These are phyloP conservation scores for Rousettus leschenaultii DNA, from an alignment of 2,113 vertebrate genomes.

Conservation along the genomic window DNA sequence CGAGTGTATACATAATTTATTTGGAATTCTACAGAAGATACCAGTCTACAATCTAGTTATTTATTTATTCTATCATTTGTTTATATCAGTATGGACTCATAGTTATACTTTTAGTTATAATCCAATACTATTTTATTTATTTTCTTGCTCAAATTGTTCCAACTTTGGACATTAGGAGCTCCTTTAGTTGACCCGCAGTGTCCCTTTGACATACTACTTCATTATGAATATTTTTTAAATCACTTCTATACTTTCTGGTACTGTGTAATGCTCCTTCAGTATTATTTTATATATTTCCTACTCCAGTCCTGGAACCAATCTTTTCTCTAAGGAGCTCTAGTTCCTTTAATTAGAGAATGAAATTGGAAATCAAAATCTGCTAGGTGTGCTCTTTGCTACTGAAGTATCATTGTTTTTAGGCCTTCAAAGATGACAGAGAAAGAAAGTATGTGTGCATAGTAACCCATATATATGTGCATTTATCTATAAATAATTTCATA, in stretches of 20 bases:
- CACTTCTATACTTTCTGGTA: not conserved
- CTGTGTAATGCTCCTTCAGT: not conserved
- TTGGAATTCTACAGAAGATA: not conserved
- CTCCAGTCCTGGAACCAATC: not conserved
- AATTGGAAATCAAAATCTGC: too few species aligned
- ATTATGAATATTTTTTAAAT: not conserved
- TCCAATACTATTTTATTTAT: not conserved
- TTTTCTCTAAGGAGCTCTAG: not conserved
- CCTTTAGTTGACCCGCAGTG: not conserved
- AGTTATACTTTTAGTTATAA: not conserved
- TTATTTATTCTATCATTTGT: not conserved
- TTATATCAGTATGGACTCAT: not conserved
- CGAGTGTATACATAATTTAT: not conserved
- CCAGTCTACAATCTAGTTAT: not conserved
- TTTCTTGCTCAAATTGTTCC: not conserved
- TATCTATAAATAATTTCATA: not conserved
- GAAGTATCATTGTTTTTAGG: not conserved
- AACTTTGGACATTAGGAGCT: not conserved
- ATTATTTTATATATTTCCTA: not conserved
- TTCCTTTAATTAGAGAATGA: not conserved
- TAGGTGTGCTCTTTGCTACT: not conserved
- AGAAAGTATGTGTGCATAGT: not conserved
- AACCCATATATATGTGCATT: not conserved
- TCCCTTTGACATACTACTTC: not conserved
- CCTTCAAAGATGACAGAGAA: not conserved